Evolutionary conservation across 2,888 invertebrate species (phyloP).

Genomic region (Idaea straminata): DNA sequence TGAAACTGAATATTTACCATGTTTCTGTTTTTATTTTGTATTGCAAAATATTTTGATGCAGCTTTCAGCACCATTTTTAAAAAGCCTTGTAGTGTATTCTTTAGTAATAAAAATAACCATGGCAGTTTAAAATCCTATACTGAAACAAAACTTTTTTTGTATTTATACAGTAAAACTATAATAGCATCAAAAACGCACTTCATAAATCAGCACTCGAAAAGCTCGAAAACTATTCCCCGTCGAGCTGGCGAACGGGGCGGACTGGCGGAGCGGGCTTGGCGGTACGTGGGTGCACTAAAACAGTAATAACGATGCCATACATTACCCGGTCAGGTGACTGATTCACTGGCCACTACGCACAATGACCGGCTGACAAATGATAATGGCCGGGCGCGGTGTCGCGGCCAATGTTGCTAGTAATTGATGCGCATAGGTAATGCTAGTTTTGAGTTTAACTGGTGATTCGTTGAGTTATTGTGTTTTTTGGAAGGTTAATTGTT

Average conservation of each 20-base stretch:
- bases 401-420: conserved; percentile 26
- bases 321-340: conserved; percentile 53
- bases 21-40: too few relatives aligned
- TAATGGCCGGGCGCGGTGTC: conserved; percentile 41
- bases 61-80: too few relatives aligned
- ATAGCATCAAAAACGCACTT: not conserved
- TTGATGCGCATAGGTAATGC: conserved; percentile 19
- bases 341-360: conserved; percentile 41
- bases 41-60: too few relatives aligned
- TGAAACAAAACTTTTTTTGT: not conserved
- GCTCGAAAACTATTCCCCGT: conserved; percentile 31
- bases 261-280: too few relatives aligned
- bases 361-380: conserved; percentile 54
- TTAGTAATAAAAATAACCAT: too few relatives aligned
- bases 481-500: not conserved
- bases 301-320: conserved; percentile 47
- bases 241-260: conserved; percentile 4
- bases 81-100: too few relatives aligned
- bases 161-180: not conserved
- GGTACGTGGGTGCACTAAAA: conserved; percentile 29
- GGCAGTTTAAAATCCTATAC: too few relatives aligned
- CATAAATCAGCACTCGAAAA: conserved; percentile 32
- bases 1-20: too few relatives aligned
- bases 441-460: not conserved
- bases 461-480: conserved; percentile 7